Evolutionary conservation across 1,140 invertebrate genomes (phyloP).

Genomic region (Lepidurus arcticus): DNA sequence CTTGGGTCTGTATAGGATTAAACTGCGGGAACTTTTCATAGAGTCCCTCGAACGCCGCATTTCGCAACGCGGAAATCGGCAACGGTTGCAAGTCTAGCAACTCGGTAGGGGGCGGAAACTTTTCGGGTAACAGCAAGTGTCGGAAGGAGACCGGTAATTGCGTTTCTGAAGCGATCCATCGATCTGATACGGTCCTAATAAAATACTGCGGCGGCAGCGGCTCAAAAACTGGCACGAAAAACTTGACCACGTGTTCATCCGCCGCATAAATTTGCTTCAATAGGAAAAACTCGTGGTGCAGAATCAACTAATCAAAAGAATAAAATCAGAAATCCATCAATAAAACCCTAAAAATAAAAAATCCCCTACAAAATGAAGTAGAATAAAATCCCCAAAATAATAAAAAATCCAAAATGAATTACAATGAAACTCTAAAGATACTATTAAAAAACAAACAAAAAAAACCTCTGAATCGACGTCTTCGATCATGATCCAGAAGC

Average conservation of each 20-base stretch:
- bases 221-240: constrained; percentile 98
- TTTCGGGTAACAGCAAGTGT: constrained; percentile 95
- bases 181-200: constrained; percentile 56
- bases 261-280: constrained; percentile 89
- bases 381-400: neutral
- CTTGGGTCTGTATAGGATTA: constrained; percentile 99
- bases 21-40: constrained; percentile 91
- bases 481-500: constrained; percentile 98
- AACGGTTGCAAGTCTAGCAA: constrained; percentile 95
- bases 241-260: constrained; percentile 95
- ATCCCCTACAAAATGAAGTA: neutral
- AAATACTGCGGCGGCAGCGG: constrained; percentile 98
- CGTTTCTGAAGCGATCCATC: constrained; percentile 90
- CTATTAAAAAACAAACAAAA: constrained; percentile 43
- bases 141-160: constrained; percentile 95
- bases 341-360: too few species aligned
- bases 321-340: too few species aligned
- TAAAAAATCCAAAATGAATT: neutral
- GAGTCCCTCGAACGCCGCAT: constrained; percentile 75
- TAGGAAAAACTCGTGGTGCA: constrained; percentile 97
- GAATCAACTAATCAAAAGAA: constrained; percentile 48
- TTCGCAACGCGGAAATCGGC: constrained; percentile 77
- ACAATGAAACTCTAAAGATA: constrained; percentile 37
- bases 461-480: constrained; percentile 85
- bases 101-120: constrained; percentile 96